Conservation (phyloP, 1,140 invertebrate genomes). For the Phymastichus coffea region DNA sequence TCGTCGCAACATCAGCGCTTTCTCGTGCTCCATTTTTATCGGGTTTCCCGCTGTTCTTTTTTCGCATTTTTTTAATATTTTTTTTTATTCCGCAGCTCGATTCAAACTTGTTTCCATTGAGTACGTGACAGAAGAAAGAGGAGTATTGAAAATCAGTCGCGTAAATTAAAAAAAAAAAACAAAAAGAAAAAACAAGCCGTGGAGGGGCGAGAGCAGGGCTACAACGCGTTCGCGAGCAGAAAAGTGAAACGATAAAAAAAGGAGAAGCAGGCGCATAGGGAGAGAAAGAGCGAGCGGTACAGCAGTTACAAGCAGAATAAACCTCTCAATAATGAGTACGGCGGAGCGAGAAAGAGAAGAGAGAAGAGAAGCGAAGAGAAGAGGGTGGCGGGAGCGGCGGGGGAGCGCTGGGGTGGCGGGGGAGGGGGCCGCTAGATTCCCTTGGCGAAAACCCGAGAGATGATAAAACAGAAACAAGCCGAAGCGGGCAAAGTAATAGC, state of each 20-base stretch:
- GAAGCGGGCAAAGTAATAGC: slow-evolving; percentile 48
- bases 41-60: background rate
- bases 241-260: slow-evolving; percentile 34
- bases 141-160: slow-evolving; percentile 31
- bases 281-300: slow-evolving; percentile 17
- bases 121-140: slow-evolving; percentile 29
- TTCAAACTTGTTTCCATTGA: slow-evolving; percentile 25
- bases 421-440: slow-evolving; percentile 44
- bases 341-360: slow-evolving; percentile 20
- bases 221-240: slow-evolving; percentile 32
- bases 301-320: slow-evolving; percentile 54
- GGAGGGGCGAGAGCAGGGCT: slow-evolving; percentile 21
- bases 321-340: slow-evolving; percentile 57
- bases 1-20: background rate
- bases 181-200: background rate
- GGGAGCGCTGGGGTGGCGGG: too few relatives aligned
- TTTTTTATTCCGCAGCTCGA: background rate
- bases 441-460: slow-evolving; percentile 50
- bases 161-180: slow-evolving; percentile 22
- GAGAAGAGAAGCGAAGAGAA: background rate
- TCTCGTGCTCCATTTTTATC: background rate
- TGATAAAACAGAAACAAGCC: slow-evolving; percentile 52
- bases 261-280: background rate
- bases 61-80: background rate
- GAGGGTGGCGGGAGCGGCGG: too few relatives aligned